A percentile compares a stretch with the other conserved stretches of the same genome.
phyloP scores from a whole-genome alignment of 2,888 invertebrate species.

The Macrophya alboannulata region DNA sequence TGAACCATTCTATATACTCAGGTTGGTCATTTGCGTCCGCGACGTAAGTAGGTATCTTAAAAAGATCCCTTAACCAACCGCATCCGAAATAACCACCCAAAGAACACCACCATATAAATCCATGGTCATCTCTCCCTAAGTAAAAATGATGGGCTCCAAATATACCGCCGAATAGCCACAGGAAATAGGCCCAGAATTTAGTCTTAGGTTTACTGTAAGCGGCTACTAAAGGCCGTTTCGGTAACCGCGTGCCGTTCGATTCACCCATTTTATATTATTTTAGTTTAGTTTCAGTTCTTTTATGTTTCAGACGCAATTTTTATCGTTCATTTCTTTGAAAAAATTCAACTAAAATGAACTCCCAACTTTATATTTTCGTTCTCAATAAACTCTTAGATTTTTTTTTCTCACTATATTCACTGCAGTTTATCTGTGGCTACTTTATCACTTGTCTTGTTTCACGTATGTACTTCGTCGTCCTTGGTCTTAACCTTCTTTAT shows the following conservation, averaged over 20 bases:
- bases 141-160: conserved; percentile 96
- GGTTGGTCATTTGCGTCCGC: conserved; percentile 90
- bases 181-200: conserved; percentile 87
- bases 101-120: conserved; percentile 94
- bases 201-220: conserved; percentile 76
- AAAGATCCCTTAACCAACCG: conserved; percentile 94
- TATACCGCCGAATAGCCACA: conserved; percentile 94
- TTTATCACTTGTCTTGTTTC: neutral
- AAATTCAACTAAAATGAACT: too few relatives aligned
- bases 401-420: neutral
- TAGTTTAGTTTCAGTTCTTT: conserved; percentile 29
- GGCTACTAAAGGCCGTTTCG: neutral
- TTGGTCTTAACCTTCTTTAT: neutral
- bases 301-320: neutral
- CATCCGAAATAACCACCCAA: conserved; percentile 92
- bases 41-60: conserved; percentile 92
- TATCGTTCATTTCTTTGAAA: neutral
- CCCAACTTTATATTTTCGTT: too few relatives aligned
- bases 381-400: too few relatives aligned
- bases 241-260: conserved; percentile 38
- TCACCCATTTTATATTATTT: conserved; percentile 33
- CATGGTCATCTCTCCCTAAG: conserved; percentile 93
- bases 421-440: neutral
- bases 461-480: neutral
- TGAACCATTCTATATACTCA: conserved; percentile 85